Conservation (phyloP, 2,888 invertebrate species). For the Pseudeuparius sepicola region DNA sequence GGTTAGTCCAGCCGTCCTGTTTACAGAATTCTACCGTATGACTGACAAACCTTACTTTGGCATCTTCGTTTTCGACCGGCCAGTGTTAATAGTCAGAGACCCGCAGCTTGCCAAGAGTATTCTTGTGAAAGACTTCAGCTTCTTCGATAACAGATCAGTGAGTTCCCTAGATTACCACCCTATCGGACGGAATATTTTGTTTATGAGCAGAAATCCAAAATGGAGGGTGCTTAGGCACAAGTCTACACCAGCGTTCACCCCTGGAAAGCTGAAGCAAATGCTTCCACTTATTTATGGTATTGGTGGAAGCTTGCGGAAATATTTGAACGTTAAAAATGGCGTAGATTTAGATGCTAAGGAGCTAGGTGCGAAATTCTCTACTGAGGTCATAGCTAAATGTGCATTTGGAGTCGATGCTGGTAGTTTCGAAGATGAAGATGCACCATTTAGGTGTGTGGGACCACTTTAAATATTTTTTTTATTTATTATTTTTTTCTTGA, state of each 20-base stretch:
- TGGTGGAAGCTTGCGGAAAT: constrained; percentile 10
- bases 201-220: constrained; percentile 40
- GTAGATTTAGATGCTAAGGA: constrained; percentile 30
- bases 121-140: constrained; percentile 41
- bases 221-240: constrained; percentile 47
- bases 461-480: too few relatives aligned
- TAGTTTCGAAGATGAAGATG: constrained; percentile 33
- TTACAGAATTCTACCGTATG: constrained; percentile 14
- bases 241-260: constrained; percentile 45
- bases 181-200: constrained; percentile 37
- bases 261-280: constrained; percentile 47
- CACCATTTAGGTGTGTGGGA: constrained; percentile 31
- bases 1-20: too few relatives aligned
- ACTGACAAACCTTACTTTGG: constrained; percentile 37
- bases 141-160: constrained; percentile 41
- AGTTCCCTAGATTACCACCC: constrained; percentile 38
- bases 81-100: constrained; percentile 39
- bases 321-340: too few relatives aligned
- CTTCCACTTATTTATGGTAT: constrained; percentile 40
- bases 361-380: constrained; percentile 35
- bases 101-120: constrained; percentile 41
- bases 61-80: constrained; percentile 42
- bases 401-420: constrained; percentile 40
- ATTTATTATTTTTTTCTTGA: too few relatives aligned
- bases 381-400: constrained; percentile 40